Evolutionary conservation across 2,797 vertebrate species (phyloP).

Genomic region (Telmatherina bonti): DNA sequence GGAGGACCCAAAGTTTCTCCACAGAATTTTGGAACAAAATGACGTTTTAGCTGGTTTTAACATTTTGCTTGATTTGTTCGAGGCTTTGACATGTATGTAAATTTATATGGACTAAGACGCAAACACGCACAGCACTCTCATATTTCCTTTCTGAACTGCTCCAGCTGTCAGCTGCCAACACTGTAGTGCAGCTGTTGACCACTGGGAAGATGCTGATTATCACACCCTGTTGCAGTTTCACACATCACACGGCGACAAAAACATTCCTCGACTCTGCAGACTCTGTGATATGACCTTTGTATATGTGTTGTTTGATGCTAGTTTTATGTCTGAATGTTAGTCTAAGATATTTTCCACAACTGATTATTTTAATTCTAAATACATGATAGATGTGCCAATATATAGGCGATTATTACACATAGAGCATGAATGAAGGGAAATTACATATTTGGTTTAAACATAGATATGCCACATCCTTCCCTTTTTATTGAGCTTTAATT

Average conservation of each 20-base stretch:
- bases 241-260: slow-evolving; percentile 26
- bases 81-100: neutral
- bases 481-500: neutral
- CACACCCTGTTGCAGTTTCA: slow-evolving; percentile 24
- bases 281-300: too few relatives aligned
- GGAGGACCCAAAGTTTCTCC: neutral
- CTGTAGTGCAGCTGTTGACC: slow-evolving; percentile 70
- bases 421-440: neutral
- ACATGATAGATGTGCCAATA: neutral
- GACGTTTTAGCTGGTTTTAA: neutral
- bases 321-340: too few relatives aligned
- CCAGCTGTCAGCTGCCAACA: slow-evolving; percentile 60
- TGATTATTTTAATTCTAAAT: neutral
- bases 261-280: slow-evolving; percentile 18
- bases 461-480: neutral
- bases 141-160: slow-evolving; percentile 9
- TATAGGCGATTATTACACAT: neutral
- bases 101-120: neutral
- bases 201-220: slow-evolving; percentile 36
- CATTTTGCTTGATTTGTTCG: neutral
- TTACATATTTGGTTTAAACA: neutral
- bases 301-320: too few relatives aligned
- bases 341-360: neutral
- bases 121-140: neutral
- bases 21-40: neutral